These are phyloP conservation scores for Acanthaster planci DNA, from an alignment of 35 echinoderm and acorn worm genomes.

Conservation along the genomic window DNA sequence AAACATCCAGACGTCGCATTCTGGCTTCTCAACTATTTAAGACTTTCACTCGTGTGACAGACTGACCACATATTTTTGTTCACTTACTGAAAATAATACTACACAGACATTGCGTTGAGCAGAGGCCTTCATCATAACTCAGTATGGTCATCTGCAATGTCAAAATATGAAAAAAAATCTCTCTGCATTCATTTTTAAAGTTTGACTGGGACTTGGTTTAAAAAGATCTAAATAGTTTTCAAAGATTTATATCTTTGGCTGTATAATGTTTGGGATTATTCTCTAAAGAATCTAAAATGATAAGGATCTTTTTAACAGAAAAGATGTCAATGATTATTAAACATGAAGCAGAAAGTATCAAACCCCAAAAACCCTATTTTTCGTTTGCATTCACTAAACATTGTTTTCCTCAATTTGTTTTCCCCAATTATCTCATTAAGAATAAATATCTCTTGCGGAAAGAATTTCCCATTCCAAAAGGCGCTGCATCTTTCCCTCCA, in stretches of 20 bases:
- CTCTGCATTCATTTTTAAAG: neutral
- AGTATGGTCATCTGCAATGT: conserved; percentile 47
- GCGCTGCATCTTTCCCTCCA: neutral
- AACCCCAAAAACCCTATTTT: neutral
- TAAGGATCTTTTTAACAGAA: neutral
- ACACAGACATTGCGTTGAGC: neutral
- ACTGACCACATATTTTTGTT: no score
- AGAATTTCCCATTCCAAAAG: neutral
- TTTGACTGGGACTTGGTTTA: neutral
- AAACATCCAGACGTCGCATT: no score
- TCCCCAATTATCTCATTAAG: neutral
- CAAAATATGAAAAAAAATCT: conserved; percentile 13
- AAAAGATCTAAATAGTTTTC: neutral
- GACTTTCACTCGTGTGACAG: no score
- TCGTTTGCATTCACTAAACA: neutral
- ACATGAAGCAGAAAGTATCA: neutral
- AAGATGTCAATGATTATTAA: neutral
- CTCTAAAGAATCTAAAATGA: neutral
- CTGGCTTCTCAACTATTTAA: no score
- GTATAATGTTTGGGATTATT: neutral
- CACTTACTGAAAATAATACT: no score
- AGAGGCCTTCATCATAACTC: conserved; percentile 56
- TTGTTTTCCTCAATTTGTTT: neutral
- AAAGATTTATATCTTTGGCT: neutral
- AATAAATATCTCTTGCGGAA: neutral